Conservation (phyloP, 2,113 vertebrate genomes). For the Origma solitaria region DNA sequence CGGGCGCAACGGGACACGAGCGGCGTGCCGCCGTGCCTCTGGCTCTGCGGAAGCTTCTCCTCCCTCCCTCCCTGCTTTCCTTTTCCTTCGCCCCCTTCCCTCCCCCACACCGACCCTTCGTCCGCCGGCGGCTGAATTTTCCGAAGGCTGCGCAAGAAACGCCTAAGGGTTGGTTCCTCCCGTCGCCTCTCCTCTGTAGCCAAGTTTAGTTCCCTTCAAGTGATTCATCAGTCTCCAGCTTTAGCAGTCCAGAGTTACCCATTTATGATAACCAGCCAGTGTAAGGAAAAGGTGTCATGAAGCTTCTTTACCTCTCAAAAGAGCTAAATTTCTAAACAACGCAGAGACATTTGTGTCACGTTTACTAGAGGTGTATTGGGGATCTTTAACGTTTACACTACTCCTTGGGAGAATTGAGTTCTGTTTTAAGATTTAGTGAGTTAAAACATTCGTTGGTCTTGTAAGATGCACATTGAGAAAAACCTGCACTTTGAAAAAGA, state of each 20-base stretch:
- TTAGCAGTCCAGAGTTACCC: slow-evolving; percentile 62
- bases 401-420: slow-evolving; percentile 64
- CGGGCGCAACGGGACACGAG: background rate
- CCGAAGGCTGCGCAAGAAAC: slow-evolving; percentile 54
- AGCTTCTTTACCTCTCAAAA: slow-evolving; percentile 62
- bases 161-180: slow-evolving; percentile 50
- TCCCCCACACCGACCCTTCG: background rate
- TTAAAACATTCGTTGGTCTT: slow-evolving; percentile 62
- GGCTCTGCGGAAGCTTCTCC: background rate
- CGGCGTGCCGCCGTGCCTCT: background rate
- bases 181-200: slow-evolving; percentile 34
- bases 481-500: slow-evolving; percentile 57
- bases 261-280: slow-evolving; percentile 61
- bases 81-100: background rate
- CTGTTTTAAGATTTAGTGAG: slow-evolving; percentile 58
- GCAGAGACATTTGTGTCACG: slow-evolving; percentile 43
- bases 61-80: background rate
- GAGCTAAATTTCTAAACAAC: slow-evolving; percentile 59
- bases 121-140: slow-evolving; percentile 45
- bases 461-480: slow-evolving; percentile 55
- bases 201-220: slow-evolving; percentile 44
- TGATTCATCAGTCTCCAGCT: slow-evolving; percentile 65
- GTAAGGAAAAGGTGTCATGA: slow-evolving; percentile 60
- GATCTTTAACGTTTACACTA: slow-evolving; percentile 68
- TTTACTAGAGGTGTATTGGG: slow-evolving; percentile 62